Evolutionary conservation across 64 coral and sea anemone species (phyloP), one percentile per base, ranked within the genome.

Genomic region (Orbicella faveolata): DNA sequence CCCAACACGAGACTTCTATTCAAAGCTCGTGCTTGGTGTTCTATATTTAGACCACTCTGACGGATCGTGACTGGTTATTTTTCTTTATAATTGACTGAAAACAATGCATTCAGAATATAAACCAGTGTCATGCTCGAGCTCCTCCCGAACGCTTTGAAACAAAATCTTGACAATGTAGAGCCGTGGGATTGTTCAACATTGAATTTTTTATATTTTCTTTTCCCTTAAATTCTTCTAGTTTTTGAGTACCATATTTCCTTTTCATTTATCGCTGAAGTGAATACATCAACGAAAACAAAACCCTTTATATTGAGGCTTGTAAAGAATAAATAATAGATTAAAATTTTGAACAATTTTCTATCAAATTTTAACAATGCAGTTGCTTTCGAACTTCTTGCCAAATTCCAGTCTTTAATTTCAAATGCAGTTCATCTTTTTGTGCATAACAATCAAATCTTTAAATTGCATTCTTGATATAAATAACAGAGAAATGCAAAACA

Each of bases 251-350:
- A 59, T 48, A 9, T 15, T 59, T 59, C 55, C 55, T 14, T 59
- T 59, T 59, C 55, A 12, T 59, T 59, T 59, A 59, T 12, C 55
- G 11, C 55, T 16, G 44, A 48, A 48, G 44, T 48, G 5, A 48
- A 48, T 48, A 6, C 44, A 5, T 48, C 44, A 48, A 48, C 44
- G 55, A 59, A 21, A 44, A 5, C 6, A 19, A 41, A 48, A 6
- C 1, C 36, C 2, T 76, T 41, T 79, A 79, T 55, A 53, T 79
- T 34, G n/a, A 57, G 21, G n/a, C 1, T 79, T 57, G 77, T 79
- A 79, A 61, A 79, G 52, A 79, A 34, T 79, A 57, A 79, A 79
- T 79, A 79, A 59, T 61, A 57, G 30, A 79, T 79, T 9, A 79
- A 16, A 11, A 21, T 57, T 57, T 79, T 21, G 23, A 79, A 57